Base-by-base conservation (phyloP, 2,888 invertebrate species). In the Tortricodes alternella region DNA sequence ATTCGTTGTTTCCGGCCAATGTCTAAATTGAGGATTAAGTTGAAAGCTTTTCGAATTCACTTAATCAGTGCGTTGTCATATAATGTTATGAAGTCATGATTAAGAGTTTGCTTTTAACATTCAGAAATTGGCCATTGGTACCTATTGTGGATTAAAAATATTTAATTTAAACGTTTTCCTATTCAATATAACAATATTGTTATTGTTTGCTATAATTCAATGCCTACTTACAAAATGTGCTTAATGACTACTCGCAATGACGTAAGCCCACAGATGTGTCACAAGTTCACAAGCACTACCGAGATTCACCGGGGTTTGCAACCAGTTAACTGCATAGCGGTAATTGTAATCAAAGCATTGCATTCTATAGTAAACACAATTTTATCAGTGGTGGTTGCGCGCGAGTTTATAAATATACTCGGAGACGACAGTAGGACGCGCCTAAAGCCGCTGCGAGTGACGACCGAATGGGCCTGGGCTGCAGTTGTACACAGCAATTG, bases 341-440 rank as follows among this genome's bases (percentile, higher is more conserved):
- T 43, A 55, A 56, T 37, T 32, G 50, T 50, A 56, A 38, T 56
- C 49, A 50, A 44, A 50, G 32, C 21, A 16, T 3, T 16, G 27
- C 18, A 13, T 3, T 50, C 43, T 38, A 32, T 56, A 75, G 74
- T 76, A 78, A 78, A 78, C 74, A 75, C 68, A 62, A 67, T 68
- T 83, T 77, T 82, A 83, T 83, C 77, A 81, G 72, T 74, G 73
- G 73, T 62, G 62, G 76, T 86, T 86, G 85, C 84, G 86, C 76
- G 76, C 66, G 71, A 73, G 81, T 83, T 81, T 88, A 87, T 85
- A 82, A 84, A 87, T 87, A 88, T 67, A 78, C 77, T 67, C 71
- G 68, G 71, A 78, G 87, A 84, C 85, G 87, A 82, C 86, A 77
- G 74, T 76, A 85, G 85, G 89, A 85, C 88, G 86, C 87, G 82